Base-by-base conservation (phyloP, 23 tunicate genomes). In the Corella eumyota region DNA sequence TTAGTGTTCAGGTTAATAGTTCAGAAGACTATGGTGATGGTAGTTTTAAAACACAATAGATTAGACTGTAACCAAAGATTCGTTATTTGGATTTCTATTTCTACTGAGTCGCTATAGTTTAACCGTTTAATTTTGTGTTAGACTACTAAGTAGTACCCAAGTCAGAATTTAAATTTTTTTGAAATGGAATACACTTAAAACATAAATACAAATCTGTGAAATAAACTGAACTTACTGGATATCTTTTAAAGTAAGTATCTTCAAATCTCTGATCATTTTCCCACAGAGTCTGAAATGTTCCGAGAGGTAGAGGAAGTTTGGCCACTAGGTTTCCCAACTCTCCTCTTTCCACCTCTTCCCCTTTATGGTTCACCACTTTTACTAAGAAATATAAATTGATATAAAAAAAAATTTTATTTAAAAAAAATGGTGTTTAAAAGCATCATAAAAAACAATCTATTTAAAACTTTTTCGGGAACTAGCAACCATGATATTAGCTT, bases 271-370 rank as follows among this genome's bases (percentile, higher is more conserved):
- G 77, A 36, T 88, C 81, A 45, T 88, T 60, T 6, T 79, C 57
- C 88, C 88, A 88, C 26, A 88, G 67, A 58, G 96, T 78, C 24
- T 45, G 73, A 61, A 88, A 73, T 4, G 88, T 58, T 36, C 96
- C 96, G 19, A 64, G 96, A 34, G 81, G 76, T 20, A 88, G 60
- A 1, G 96, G 96, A 6, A 88, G 73, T 67, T 73, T 72, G 11
- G 72, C 96, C 19, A 88, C 96, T 26, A 88, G 51, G 34, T 88
- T 88, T 11, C 96, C 96, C 19, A 88, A 76, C 19, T 48, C 32
- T 25, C 96, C 96, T 13, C 70, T 68, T 30, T 58, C 52, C 0
- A 88, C 68, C 68, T 77, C 90, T 0, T 36, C 58, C 3, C 96
- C 96, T 33, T 73, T 47, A 54, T 88, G 68, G 64, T 88, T 81